Percentiles rank a stretch among this genome's conserved stretches.
Conservation (phyloP, 2,888 invertebrate genomes). For the Nebria brevicollis region DNA sequence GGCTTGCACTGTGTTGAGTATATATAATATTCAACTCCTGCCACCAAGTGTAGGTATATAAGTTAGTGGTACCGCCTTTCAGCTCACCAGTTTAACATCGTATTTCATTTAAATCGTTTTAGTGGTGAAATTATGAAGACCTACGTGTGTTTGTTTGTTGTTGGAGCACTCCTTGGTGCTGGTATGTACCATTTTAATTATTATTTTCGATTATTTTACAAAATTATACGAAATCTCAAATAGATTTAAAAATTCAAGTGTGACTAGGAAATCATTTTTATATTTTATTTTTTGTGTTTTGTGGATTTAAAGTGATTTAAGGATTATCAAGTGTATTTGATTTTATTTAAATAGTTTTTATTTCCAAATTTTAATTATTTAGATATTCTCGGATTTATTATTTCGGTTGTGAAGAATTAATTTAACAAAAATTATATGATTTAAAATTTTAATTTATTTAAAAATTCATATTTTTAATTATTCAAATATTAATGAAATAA, state of each 20-base stretch:
- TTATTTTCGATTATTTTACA: neutral
- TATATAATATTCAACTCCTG: conserved; percentile 12
- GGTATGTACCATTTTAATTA: conserved; percentile 58
- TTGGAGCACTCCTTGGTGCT: conserved; percentile 61
- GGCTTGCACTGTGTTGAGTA: conserved; percentile 1
- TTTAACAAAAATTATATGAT: too few relatives aligned
- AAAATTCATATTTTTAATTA: too few relatives aligned
- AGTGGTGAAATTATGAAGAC: conserved; percentile 57
- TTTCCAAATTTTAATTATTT: neutral
- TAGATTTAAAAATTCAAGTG: too few relatives aligned
- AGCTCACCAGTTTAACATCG: conserved; percentile 55
- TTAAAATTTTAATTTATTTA: too few relatives aligned
- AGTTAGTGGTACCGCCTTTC: conserved; percentile 56
- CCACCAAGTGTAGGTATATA: conserved; percentile 57
- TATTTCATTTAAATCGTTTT: conserved; percentile 8
- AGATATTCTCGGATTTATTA: too few relatives aligned
- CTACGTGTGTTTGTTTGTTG: conserved; percentile 61
- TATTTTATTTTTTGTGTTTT: neutral
- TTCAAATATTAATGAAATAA: too few relatives aligned
- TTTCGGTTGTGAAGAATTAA: too few relatives aligned
- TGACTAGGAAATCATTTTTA: too few relatives aligned
- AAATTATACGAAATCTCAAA: too few relatives aligned
- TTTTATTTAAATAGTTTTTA: neutral
- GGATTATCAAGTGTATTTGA: neutral
- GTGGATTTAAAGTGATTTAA: neutral